Evolutionary conservation across 2,888 invertebrate species (phyloP), one percentile per base, ranked within the genome.

Genomic region (Tenthredo distinguenda): DNA sequence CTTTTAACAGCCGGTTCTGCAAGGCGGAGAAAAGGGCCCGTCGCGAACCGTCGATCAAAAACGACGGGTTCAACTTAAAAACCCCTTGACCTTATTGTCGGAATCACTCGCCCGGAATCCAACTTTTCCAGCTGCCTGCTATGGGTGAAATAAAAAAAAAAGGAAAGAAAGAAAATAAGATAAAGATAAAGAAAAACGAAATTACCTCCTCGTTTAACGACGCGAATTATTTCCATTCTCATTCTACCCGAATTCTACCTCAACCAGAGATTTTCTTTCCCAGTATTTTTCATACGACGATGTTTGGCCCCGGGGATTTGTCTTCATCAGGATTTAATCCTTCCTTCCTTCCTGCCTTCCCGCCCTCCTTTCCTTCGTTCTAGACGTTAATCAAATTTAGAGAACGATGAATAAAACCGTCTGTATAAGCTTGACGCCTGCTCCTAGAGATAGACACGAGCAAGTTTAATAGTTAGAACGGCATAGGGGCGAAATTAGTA

Each of bases 401-500:
- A 68, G 34, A 68, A 68, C 68, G 68, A 34, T 68, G 31, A 68
- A 34, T 68, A 34, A 68, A 62, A 62, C 62, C 26, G 34, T 31
- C 34, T 21, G 26, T 26, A 76, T 21, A 50, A 76, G 43, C 76
- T 76, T 21, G 76, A 50, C 47, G 43, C 47, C 76, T 47, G 31
- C 21, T 76, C 43, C 12, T 43, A 76, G 76, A 76, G 50, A 76
- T 76, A 50, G 76, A 34, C 68, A 34, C 15, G 68, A 68, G 34
- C 34, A 68, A 68, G 68, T 68, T 68, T 34, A 68, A 68, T 68
- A 68, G 68, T 68, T 68, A 18, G 15, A 68, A 68, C 68, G 31
- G 15, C 68, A 68, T 68, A 68, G 68, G 68, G 68, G 68, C 68
- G 68, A 68, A 68, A 68, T 68, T 68, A 68, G 34, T 68, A 12